These are phyloP conservation scores for Hipposideros larvatus DNA, from an alignment of 2,797 vertebrate species.

Conservation along the genomic window DNA sequence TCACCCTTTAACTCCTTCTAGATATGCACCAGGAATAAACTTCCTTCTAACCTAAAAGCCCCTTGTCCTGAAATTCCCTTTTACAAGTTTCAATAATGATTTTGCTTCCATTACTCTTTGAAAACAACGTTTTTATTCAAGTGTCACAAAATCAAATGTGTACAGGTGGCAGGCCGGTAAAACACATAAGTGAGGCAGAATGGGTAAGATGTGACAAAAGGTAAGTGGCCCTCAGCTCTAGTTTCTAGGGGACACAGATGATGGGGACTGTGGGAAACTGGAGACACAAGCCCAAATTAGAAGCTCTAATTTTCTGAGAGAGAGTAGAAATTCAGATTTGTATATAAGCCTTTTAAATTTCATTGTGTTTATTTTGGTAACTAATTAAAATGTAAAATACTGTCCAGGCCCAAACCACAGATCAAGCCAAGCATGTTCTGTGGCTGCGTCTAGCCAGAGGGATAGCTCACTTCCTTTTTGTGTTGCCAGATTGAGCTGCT, in stretches of 20 bases:
- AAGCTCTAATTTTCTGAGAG: neutral
- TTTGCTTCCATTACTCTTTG: neutral
- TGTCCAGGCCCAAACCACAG: constrained; percentile 59
- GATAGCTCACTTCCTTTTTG: constrained; percentile 24
- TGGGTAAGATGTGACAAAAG: neutral
- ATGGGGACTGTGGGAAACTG: neutral
- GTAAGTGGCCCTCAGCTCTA: neutral
- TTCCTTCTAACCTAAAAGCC: neutral
- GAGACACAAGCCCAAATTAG: neutral
- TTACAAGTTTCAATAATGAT: neutral
- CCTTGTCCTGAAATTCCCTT: neutral
- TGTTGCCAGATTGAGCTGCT: constrained; percentile 12
- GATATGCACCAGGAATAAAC: neutral
- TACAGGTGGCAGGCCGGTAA: neutral
- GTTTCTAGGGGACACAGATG: neutral
- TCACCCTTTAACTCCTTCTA: neutral
- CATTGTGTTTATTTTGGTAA: constrained; percentile 62
- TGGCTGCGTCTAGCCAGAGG: neutral
- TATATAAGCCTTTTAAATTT: constrained; percentile 34
- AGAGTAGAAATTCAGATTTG: constrained; percentile 28
- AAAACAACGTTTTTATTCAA: constrained; percentile 18
- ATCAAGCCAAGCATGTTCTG: constrained; percentile 31
- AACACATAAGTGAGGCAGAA: neutral
- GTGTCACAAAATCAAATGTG: neutral
- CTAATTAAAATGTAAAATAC: constrained; percentile 74